Evolutionary conservation across 2,888 invertebrate species (phyloP), one percentile per base, ranked within the genome.

Genomic region (Rotaria macrura): DNA sequence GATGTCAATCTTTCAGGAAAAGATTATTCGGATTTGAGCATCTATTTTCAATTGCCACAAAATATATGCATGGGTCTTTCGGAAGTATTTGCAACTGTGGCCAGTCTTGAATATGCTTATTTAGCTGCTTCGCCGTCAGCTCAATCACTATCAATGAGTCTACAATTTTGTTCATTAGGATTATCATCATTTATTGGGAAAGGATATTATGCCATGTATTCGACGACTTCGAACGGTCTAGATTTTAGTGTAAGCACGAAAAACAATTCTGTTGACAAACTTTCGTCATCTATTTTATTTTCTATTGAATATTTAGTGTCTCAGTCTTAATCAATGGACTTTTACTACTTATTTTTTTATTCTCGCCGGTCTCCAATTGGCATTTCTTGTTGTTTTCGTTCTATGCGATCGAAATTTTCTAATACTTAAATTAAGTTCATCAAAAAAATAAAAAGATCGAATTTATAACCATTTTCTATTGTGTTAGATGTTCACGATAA

Each of bases 91-190:
- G 90, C 92, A 47, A 91, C 91, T 88, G 90, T 92, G 74, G 91
- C 91, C 88, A 91, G 92, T 91, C 88, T 92, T 85, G 92, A 92
- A 88, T 91, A 91, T 88, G 92, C 92, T 2, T 92, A 91, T 87
- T 90, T 91, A 38, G 89, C 90, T 65, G 91, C 92, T 0, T 92
- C 92, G 1, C 89, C 89, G 12, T 90, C 91, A 14, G 91, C 92
- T 89, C 91, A 92, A 87, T 91, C 91, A n/a, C 89, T 92, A 84
- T 91, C 92, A 54, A 92, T 92, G 91, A 92, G 92, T 7, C 87
- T 92, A 55, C 91, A 91, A 88, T 92, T 91, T 88, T 90, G 92
- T 83, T 90, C 90, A 87, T 91, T 91, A 38, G 92, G 92, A 7
- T 86, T 92, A 7, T 92, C 92, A 25, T 91, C 91, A 86, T 89